Evolutionary conservation across 2,888 invertebrate genomes (phyloP), one percentile per base, ranked within the genome.

Genomic region (Heliconius sara): DNA sequence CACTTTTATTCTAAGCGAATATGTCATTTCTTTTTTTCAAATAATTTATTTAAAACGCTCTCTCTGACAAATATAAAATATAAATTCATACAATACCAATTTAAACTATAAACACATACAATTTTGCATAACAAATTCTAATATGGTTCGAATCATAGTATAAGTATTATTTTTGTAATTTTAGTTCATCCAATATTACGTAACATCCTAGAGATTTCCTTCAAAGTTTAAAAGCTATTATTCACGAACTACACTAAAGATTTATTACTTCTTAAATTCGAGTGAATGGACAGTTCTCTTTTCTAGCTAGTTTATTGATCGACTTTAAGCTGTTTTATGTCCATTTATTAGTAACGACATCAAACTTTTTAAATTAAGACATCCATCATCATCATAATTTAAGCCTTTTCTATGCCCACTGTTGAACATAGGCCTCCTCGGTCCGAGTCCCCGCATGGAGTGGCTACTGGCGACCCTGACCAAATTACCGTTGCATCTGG

Each of bases 171-270:
- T 25, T 60, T 16, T 7, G 60, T 73, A 34, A 72, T 57, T 27
- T 52, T 16, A 71, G 19, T 71, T 7, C 22, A 47, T 10, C 52
- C 27, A 52, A 72, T 72, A 57, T 52, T 30, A 52, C 12, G 10
- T 57, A 72, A 57, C 30, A 57, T 30, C 30, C 52, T 72, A 52
- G 30, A 72, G 72, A 60, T 25, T 73, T 73, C 73, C 60, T 73
- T 73, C 25, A 60, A 73, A 73, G 34, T 60, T 73, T 25, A 34
- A 73, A 73, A 73, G 73, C 60, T 39, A 60, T 73, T 73, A 73
- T 73, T 73, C 73, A 73, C n/a, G 60, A 73, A 34, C 73, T 60
- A 16, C 73, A 25, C 34, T 73, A 34, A 73, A 73, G 73, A 73
- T 73, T 60, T 73, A 73, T 73, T 73, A 73, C 57, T 34, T n/a